These are phyloP conservation scores for Saxidomus purpurata DNA, from an alignment of 1,140 invertebrate species.

Conservation along the genomic window DNA sequence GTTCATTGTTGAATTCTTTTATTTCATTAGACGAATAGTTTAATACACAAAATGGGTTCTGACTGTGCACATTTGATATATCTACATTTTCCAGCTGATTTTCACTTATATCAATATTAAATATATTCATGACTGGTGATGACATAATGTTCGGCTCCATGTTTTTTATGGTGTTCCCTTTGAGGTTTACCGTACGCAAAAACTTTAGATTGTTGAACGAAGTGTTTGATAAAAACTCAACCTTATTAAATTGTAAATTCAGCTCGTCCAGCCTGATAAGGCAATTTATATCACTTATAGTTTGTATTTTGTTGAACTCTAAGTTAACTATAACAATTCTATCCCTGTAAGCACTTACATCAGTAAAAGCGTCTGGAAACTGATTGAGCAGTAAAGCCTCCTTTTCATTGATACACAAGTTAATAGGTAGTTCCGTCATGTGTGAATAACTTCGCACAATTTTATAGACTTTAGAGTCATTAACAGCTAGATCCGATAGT, in stretches of 20 bases:
- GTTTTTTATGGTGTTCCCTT: constrained; percentile 16
- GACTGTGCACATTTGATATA: background rate
- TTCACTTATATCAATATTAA: background rate
- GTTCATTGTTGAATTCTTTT: background rate
- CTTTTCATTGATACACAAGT: constrained; percentile 32
- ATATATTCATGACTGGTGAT: background rate
- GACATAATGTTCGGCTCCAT: constrained; percentile 26
- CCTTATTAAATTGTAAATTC: constrained; percentile 8
- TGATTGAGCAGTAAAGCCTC: background rate
- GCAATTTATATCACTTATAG: constrained; percentile 4
- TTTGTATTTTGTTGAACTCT: background rate
- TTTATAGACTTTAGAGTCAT: constrained; percentile 21
- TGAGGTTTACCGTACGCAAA: background rate
- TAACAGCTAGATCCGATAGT: background rate
- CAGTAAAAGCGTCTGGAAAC: background rate
- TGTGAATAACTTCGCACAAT: constrained; percentile 9
- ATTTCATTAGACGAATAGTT: constrained; percentile 1
- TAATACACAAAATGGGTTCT: constrained; percentile 14
- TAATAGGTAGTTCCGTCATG: constrained; percentile 48
- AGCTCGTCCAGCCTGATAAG: constrained; percentile 1
- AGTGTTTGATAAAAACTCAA: constrained; percentile 23
- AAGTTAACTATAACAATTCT: constrained; percentile 19
- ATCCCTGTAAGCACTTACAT: background rate
- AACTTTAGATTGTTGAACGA: constrained; percentile 10
- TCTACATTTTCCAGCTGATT: constrained; percentile 2